Base-by-base conservation (phyloP, 2,888 invertebrate species). In the Andrena flavipes region DNA sequence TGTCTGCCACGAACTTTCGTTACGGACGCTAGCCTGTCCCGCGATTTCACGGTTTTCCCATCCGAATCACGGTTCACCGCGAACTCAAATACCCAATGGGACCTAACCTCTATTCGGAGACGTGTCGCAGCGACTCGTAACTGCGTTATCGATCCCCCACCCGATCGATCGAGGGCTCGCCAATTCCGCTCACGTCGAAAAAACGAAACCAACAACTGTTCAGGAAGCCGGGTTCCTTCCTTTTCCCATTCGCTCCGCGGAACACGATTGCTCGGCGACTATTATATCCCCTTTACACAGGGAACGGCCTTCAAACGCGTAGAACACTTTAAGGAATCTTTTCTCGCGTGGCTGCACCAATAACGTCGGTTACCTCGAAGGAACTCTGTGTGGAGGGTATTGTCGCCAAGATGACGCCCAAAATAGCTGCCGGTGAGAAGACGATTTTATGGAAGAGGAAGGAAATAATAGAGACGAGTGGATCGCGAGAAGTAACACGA, bases 271-370 rank as follows among this genome's bases (percentile, higher is more conserved):
- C 48, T 56, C 26, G 59, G 20, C n/a, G 10, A 54, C 13, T 59
- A 71, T 79, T 71, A 49, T 48, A 42, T 84, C 84, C 64, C 59
- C 84, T 84, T 84, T 84, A 84, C 73, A 56, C 62, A 29, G 2
- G 20, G 48, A 76, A 76, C 48, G 70, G 29, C 73, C 67, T 70
- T 80, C 84, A 56, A 69, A 42, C 33, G 63, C 68, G 49, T 42
- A 20, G 23, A 65, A 73, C 62, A 56, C 76, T 84, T 84, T 84
- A 84, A 84, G 76, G 23, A 76, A 73, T 30, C 48, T 64, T 54
- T 54, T 63, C 29, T 74, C 48, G 23, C 10, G 7, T 23, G 29
- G 20, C 16, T 75, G 1, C 51, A 69, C 26, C 59, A 29, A 59
- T 26, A 69, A 63, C 60, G 65, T 67, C 51, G 3, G 23, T 16